Base-by-base conservation (phyloP, 1,140 invertebrate species). In the Leptestheria dahalacensis region DNA sequence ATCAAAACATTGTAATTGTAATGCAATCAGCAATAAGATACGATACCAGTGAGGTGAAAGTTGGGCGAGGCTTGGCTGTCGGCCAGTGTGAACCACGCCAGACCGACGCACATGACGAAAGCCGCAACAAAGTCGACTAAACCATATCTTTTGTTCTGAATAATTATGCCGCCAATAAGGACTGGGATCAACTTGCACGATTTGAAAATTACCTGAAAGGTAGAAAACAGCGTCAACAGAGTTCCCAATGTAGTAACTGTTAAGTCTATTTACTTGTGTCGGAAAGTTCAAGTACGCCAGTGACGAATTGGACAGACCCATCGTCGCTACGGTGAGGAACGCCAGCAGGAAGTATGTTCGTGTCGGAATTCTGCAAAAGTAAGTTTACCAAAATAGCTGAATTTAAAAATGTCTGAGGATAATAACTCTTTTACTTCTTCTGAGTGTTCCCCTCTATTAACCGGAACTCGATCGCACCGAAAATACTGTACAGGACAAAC, bases 101-200 rank as follows among this genome's bases (percentile, higher is more conserved):
- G 74, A 56, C 94, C 94, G 50, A 91, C 68, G 73, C 90, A 92
- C 91, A 97, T 95, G 50, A 84, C 75, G 21, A 82, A 63, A 52
- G 90, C 88, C 3, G 92, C 86, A 24, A 83, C 63, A 70, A 93
- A 87, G 74, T 96, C 91, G 53, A 93, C 68, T 3, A 81, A 71
- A 20, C 82, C 82, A 72, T 93, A 94, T 64, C 79, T 80, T 74
- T 95, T 96, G 65, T 85, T 82, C 76, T 95, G 85, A 68, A 97
- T 95, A 21, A 96, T 65, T 64, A 95, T 86, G 62, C 90, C 88
- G 49, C 92, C 92, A 62, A 93, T 81, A 65, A 97, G 78, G 0
- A 96, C 92, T 2, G 94, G 94, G 66, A 97, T 92, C 0, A 97
- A 76, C 74, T 97, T 97, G 69, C 94, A 97, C 69, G 91, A 95